A percentile compares a stretch with the other conserved stretches of the same genome.
phyloP scores from a whole-genome alignment of 64 coral and sea anemone genomes.

The Stichodactyla mertensii region DNA sequence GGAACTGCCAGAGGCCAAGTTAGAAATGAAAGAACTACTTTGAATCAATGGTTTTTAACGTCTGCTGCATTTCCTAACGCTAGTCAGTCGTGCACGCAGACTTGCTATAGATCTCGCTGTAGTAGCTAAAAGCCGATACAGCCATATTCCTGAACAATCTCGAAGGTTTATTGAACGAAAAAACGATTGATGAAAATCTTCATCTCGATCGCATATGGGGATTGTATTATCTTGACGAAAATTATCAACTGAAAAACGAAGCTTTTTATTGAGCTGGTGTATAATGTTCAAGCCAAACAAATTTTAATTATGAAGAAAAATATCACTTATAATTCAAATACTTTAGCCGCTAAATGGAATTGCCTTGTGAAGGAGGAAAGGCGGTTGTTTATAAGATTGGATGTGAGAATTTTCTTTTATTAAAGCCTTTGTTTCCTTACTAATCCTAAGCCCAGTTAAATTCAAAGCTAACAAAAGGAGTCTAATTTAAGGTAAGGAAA shows the following conservation, averaged over 20 bases:
- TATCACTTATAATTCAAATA: too few species aligned
- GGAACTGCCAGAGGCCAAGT: too few species aligned
- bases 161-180: background rate
- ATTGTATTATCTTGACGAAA: too few species aligned
- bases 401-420: background rate
- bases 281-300: too few species aligned
- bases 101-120: background rate
- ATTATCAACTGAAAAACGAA: too few species aligned
- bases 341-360: background rate
- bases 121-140: background rate
- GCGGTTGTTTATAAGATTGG: background rate
- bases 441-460: background rate
- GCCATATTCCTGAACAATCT: background rate
- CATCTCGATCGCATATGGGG: too few species aligned
- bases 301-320: too few species aligned
- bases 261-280: too few species aligned
- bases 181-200: background rate
- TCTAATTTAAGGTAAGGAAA: background rate
- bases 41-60: background rate
- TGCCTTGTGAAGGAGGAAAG: background rate
- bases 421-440: background rate
- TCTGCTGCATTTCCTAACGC: background rate
- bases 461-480: background rate
- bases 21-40: too few species aligned
- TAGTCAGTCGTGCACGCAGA: background rate